phyloP scores from a whole-genome alignment of 2,888 invertebrate genomes.

The Hymenopus coronatus region DNA sequence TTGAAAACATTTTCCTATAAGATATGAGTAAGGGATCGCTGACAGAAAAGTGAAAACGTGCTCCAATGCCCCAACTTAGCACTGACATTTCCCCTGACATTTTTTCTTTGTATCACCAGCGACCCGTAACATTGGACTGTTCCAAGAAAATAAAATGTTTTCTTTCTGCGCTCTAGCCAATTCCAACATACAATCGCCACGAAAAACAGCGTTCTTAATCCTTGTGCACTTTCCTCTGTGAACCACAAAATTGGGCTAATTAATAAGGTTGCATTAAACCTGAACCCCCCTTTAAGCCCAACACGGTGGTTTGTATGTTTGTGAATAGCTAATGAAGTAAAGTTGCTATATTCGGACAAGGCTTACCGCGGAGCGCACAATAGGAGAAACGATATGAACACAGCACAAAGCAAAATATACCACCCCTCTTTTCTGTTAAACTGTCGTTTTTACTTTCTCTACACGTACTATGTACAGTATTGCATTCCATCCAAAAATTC shows the following conservation, averaged over 20 bases:
- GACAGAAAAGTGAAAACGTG: not conserved
- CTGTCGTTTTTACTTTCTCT: no score
- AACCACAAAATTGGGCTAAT: not conserved
- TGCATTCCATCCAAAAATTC: no score
- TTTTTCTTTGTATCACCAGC: not conserved
- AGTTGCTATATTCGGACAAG: no score
- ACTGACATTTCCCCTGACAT: not conserved
- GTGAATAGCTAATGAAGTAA: no score
- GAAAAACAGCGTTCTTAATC: no score
- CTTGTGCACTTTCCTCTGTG: not conserved
- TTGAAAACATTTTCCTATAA: no score
- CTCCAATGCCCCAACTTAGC: not conserved
- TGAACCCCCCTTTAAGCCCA: not conserved
- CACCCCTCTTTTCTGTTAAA: no score
- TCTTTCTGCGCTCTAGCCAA: not conserved
- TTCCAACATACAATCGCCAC: not conserved
- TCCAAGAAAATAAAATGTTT: not conserved
- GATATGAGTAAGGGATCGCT: not conserved
- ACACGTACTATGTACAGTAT: no score
- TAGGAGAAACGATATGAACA: no score
- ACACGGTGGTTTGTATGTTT: no score
- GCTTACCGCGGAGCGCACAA: no score
- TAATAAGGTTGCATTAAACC: not conserved
- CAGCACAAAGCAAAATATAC: no score
- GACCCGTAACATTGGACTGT: not conserved